Percentiles rank a stretch among this genome's conserved stretches.
These are phyloP conservation scores for Cynodonichthys magdalenae DNA, from an alignment of 2,797 vertebrate genomes.

Conservation along the genomic window DNA sequence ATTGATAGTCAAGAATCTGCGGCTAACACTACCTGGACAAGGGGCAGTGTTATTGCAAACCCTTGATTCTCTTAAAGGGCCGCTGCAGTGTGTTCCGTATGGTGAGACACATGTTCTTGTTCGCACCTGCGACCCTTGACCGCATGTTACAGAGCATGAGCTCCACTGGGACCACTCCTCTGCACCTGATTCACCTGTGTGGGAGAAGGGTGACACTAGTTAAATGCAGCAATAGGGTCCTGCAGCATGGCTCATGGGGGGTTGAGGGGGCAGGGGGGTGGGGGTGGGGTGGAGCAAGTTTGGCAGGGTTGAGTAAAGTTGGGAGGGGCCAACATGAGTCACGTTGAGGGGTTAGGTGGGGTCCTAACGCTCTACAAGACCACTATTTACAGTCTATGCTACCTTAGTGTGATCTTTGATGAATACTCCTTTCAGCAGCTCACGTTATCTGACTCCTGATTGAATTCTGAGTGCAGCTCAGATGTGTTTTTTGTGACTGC, in stretches of 20 bases:
- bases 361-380: constrained; percentile 38
- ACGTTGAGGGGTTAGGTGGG: constrained; percentile 41
- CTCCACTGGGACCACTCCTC: constrained; percentile 99
- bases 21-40: constrained; percentile 99
- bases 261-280: no score
- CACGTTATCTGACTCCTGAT: constrained; percentile 6
- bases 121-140: constrained; percentile 99
- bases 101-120: constrained; percentile 99
- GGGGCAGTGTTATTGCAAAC: constrained; percentile 99
- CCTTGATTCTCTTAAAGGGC: constrained; percentile 99
- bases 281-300: constrained; percentile 38
- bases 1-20: constrained; percentile 86
- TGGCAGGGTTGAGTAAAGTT: constrained; percentile 52
- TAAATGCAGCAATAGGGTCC: constrained; percentile 86
- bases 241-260: constrained; percentile 50
- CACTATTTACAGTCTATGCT: constrained; percentile 46
- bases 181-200: constrained; percentile 99
- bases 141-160: constrained; percentile 99
- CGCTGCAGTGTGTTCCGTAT: constrained; percentile 99
- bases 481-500: constrained; percentile 13
- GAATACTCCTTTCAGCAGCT: constrained; percentile 37
- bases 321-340: constrained; percentile 51
- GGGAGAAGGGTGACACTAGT: constrained; percentile 92
- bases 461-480: constrained; percentile 32
- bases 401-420: constrained; percentile 76